phyloP scores from a whole-genome alignment of 2,113 vertebrate genomes.

The Catharus minimus region DNA sequence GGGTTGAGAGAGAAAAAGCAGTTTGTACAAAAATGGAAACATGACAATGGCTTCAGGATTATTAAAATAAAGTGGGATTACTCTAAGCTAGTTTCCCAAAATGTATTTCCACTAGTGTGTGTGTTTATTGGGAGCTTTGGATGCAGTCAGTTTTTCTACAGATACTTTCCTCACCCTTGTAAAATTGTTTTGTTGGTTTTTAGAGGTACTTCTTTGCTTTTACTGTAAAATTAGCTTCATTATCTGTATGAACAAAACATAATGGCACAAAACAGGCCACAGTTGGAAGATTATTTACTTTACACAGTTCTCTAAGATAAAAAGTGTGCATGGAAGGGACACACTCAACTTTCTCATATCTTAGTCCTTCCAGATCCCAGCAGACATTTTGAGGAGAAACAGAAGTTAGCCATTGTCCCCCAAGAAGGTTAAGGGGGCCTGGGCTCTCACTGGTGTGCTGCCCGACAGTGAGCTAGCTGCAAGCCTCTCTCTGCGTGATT shows the following conservation, averaged over 20 bases:
- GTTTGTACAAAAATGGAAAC: not conserved
- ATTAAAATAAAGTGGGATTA: not conserved
- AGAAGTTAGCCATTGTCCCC: not conserved
- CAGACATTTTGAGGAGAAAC: not conserved
- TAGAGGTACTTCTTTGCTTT: not conserved
- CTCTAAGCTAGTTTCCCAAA: not conserved
- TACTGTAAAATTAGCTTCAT: not conserved
- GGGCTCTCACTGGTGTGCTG: not conserved
- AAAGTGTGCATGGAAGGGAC: not conserved
- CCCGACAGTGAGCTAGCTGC: not conserved
- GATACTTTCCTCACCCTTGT: not conserved
- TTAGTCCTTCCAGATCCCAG: not conserved
- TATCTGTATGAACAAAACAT: not conserved
- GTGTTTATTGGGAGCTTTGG: not conserved
- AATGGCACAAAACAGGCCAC: not conserved
- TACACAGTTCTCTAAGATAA: not conserved
- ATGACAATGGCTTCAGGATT: not conserved
- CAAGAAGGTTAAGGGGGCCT: not conserved
- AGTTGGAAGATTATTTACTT: not conserved
- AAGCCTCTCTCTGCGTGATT: not conserved
- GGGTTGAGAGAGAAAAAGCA: not conserved
- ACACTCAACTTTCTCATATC: not conserved
- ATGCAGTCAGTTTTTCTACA: not conserved
- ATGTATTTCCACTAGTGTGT: fast-evolving
- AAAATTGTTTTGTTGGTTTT: not conserved